Conservation (phyloP, 2,797 vertebrate species). For the Rhynchotus rufescens region DNA sequence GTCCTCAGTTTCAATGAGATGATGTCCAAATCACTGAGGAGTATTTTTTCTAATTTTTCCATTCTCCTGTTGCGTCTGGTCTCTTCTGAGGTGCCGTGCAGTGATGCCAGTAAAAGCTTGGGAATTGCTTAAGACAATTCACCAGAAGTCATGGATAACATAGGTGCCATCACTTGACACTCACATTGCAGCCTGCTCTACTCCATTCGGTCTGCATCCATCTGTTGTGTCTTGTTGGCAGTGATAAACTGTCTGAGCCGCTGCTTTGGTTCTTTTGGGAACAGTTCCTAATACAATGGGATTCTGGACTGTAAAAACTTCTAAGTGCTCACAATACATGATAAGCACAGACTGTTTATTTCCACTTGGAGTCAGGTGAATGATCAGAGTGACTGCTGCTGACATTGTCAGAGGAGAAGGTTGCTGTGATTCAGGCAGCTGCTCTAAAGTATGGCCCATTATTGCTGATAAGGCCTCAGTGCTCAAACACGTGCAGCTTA, state of each 20-base stretch:
- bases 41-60: background rate
- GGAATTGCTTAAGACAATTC: background rate
- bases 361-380: background rate
- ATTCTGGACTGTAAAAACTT: background rate
- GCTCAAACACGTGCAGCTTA: background rate
- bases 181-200: background rate
- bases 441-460: background rate
- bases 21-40: background rate
- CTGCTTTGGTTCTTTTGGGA: accelerated
- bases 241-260: background rate
- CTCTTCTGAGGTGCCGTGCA: background rate
- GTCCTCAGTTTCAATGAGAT: background rate
- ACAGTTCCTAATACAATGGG: accelerated
- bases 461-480: background rate
- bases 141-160: background rate
- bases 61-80: background rate
- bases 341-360: background rate
- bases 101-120: background rate
- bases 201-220: background rate
- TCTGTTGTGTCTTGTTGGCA: background rate
- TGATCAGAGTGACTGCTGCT: background rate
- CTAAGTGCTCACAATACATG: background rate
- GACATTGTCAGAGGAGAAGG: background rate
- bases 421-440: background rate
- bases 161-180: background rate